Conservation (phyloP, 2,797 vertebrate species). For the Etheostoma nigrum region DNA sequence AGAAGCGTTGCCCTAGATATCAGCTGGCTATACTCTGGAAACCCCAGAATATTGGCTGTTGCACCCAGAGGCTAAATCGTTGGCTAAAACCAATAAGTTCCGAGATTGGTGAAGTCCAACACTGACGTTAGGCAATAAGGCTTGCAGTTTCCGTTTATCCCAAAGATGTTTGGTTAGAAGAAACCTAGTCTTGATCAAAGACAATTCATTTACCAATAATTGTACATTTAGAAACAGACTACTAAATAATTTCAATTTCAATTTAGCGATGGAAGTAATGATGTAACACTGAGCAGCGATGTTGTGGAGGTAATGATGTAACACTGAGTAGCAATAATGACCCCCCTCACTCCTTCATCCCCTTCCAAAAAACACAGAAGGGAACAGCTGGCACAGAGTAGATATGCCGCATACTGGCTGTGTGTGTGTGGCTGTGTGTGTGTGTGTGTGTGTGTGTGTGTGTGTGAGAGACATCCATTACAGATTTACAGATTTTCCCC, state of each 20-base stretch:
- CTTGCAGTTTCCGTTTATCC: no score
- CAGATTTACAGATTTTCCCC: slow-evolving; percentile 64
- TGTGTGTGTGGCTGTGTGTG: neutral
- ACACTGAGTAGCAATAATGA: slow-evolving; percentile 67
- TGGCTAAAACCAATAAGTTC: no score
- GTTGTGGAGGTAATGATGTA: slow-evolving; percentile 75
- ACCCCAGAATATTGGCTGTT: no score
- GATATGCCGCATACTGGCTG: slow-evolving; percentile 27
- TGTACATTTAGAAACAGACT: slow-evolving; percentile 25
- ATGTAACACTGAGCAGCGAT: slow-evolving; percentile 7
- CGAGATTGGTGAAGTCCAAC: no score
- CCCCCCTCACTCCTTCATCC: slow-evolving; percentile 28
- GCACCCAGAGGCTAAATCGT: no score
- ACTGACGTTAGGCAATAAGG: no score
- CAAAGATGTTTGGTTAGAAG: no score
- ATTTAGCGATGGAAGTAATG: slow-evolving; percentile 3
- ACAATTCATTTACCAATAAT: neutral
- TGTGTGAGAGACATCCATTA: slow-evolving; percentile 61
- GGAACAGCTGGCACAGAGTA: slow-evolving; percentile 53
- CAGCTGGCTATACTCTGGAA: no score
- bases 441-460: neutral
- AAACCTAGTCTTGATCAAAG: no score
- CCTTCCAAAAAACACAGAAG: slow-evolving; percentile 29
- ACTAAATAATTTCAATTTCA: slow-evolving; percentile 56
- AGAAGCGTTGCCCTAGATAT: no score